These are phyloP conservation scores for Trididemnum miniatum DNA, from an alignment of 23 tunicate species.

Conservation along the genomic window DNA sequence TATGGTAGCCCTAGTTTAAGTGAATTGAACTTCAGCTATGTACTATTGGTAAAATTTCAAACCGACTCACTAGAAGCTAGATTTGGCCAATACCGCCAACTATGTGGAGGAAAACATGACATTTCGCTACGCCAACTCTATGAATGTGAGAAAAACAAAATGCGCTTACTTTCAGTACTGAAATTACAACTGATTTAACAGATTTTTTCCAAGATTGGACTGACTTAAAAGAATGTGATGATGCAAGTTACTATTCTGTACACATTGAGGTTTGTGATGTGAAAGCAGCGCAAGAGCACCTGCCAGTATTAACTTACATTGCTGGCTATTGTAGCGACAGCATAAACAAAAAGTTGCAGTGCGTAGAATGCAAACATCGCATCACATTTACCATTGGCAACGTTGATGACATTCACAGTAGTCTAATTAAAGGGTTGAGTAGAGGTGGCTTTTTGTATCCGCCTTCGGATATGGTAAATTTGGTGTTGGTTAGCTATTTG, in stretches of 20 bases:
- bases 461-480: neutral
- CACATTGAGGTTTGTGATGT: neutral
- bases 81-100: neutral
- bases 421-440: neutral
- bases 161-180: neutral
- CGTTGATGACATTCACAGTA: neutral
- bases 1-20: too few species aligned
- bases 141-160: slow-evolving; percentile 2
- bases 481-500: neutral
- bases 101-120: neutral
- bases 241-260: neutral
- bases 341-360: slow-evolving; percentile 1
- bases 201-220: neutral
- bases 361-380: neutral
- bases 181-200: neutral
- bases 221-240: neutral
- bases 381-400: neutral
- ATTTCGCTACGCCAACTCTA: neutral
- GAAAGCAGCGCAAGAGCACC: too few species aligned
- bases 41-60: too few species aligned
- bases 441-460: too few species aligned
- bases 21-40: too few species aligned
- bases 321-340: neutral
- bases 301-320: neutral
- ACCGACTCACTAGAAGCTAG: too few species aligned